These are phyloP conservation scores for Pygoscelis antarcticus DNA, from an alignment of 2,113 vertebrate species.

Conservation along the genomic window DNA sequence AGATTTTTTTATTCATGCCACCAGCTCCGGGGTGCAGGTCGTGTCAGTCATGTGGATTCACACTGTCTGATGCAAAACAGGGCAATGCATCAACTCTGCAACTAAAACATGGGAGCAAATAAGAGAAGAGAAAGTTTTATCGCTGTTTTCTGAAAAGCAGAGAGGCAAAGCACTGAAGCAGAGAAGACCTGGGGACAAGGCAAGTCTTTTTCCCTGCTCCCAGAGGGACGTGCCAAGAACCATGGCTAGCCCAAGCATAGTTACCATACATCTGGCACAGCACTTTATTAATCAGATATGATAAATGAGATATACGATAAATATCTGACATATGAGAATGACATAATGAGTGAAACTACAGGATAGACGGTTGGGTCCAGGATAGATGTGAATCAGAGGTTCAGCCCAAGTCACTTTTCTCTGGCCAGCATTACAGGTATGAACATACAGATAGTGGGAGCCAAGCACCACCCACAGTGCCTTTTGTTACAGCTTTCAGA, in stretches of 20 bases:
- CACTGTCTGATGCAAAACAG: background rate
- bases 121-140: background rate
- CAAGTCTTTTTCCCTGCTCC: background rate
- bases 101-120: background rate
- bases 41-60: background rate
- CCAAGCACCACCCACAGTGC: background rate
- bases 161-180: background rate
- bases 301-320: background rate
- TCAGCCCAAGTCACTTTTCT: background rate
- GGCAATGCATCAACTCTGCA: background rate
- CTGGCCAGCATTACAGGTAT: background rate
- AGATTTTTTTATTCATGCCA: background rate
- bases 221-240: background rate
- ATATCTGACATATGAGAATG: background rate
- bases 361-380: background rate
- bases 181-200: background rate
- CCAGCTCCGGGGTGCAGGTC: background rate
- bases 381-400: background rate
- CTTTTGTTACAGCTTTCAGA: background rate
- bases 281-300: background rate
- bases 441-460: background rate
- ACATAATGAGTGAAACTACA: background rate
- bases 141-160: background rate
- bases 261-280: background rate
- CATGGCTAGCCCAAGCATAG: accelerated